Evolutionary conservation across 2,113 vertebrate genomes (phyloP), one percentile per base, ranked within the genome.

Genomic region (Solea solea): DNA sequence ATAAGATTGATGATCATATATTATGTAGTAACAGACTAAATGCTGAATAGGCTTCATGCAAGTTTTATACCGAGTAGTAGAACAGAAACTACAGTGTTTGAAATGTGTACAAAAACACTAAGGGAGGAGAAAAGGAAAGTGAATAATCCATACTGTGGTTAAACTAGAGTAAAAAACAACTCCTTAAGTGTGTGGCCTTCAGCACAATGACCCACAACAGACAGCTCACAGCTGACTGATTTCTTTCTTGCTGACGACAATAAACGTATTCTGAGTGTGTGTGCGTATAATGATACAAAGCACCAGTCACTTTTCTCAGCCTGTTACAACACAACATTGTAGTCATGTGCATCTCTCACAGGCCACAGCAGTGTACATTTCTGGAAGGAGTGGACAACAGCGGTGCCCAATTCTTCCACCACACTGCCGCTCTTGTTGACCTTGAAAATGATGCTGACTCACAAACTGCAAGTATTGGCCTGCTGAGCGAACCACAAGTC

Each of bases 361-460:
- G 42, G 39, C 75, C 64, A 46, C 44, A 48, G 72, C 42, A 13
- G 40, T 68, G 60, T 60, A 46, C 63, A 70, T 65, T 74, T 73
- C 71, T 34, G 45, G 64, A 73, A 82, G 55, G 28, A 49, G 63
- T 13, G 48, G 52, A 69, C 70, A 64, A 75, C 76, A 61, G 84
- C 49, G 64, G 75, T 54, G 78, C 62, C 72, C 50, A 48, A 67
- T 73, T 80, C 72, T 69, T 66, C 62, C 58, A 40, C 63, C 46
- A 69, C 68, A 65, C 65, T 40, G 63, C 74, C 79, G 57, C 73
- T 50, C 74, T 66, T 64, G 67, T 81, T 89, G 88, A 88, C 89
- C 91, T 91, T 90, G 86, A 88, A 70, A 88, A 64, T 61, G 85
- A 87, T 72, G 88, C 83, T 81, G 87, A 91, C 73, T 91, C 85